phyloP scores from a whole-genome alignment of 2,888 invertebrate genomes.

The Beris chalybata region DNA sequence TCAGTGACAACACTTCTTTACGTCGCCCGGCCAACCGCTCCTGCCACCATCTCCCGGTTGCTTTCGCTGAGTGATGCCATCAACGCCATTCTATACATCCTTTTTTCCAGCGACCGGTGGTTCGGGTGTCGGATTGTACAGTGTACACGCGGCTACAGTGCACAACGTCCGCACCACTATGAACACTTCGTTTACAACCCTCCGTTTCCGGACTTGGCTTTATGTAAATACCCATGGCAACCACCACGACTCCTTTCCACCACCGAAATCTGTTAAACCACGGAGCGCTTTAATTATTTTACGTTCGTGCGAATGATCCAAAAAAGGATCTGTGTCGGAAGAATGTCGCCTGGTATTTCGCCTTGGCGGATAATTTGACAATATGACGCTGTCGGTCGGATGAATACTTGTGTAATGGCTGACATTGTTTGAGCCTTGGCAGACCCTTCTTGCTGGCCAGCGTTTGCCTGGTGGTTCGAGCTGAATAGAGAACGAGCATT shows the following conservation, averaged over 20 bases:
- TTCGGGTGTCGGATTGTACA: no score
- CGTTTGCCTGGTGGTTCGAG: no score
- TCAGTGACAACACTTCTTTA: constrained; percentile 35
- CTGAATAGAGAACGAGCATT: no score
- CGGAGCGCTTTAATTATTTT: constrained; percentile 29
- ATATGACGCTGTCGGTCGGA: constrained; percentile 25
- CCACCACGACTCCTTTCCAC: constrained; percentile 17
- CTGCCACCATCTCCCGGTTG: neutral
- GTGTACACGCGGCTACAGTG: no score
- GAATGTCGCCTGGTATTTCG: constrained; percentile 19
- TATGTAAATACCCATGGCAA: constrained; percentile 21
- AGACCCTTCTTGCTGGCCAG: no score
- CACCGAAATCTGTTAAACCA: constrained; percentile 30
- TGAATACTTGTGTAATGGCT: constrained; percentile 7
- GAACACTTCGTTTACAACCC: constrained; percentile 10
- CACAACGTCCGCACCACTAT: no score
- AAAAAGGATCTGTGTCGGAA: constrained; percentile 23
- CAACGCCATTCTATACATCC: neutral
- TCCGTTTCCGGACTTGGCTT: constrained; percentile 21
- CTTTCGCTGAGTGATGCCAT: constrained; percentile 20
- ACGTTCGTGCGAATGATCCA: constrained; percentile 29
- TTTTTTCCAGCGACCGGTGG: no score
- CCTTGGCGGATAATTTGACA: constrained; percentile 23
- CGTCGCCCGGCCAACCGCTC: constrained; percentile 8
- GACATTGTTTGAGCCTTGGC: no score